Evolutionary conservation across 2,888 invertebrate genomes (phyloP).

Genomic region (Uropetala carovei): DNA sequence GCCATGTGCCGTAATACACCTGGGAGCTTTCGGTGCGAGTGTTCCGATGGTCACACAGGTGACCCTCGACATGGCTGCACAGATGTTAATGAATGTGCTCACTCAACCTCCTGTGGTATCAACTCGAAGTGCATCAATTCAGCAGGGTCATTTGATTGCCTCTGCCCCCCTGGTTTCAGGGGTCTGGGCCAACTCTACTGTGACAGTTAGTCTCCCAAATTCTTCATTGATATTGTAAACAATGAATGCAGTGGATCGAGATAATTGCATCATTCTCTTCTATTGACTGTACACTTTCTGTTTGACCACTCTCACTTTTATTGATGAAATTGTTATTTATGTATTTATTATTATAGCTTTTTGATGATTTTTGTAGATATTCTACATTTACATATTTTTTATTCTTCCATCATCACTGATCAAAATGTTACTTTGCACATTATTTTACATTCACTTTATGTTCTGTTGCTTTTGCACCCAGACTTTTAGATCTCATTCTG

Average conservation of each 20-base stretch:
- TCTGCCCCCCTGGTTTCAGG: slow-evolving; percentile 85
- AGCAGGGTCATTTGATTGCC: slow-evolving; percentile 87
- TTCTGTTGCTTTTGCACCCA: too few relatives aligned
- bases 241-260: not conserved
- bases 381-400: too few relatives aligned
- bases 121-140: slow-evolving; percentile 89
- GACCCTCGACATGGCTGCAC: slow-evolving; percentile 80
- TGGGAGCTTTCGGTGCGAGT: slow-evolving; percentile 86
- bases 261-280: not conserved
- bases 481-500: too few relatives aligned
- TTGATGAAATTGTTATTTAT: not conserved
- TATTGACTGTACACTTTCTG: slow-evolving; percentile 14
- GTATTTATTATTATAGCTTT: too few relatives aligned
- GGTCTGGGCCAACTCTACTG: slow-evolving; percentile 86
- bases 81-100: slow-evolving; percentile 86
- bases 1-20: slow-evolving; percentile 86
- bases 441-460: too few relatives aligned
- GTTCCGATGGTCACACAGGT: slow-evolving; percentile 83
- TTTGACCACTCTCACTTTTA: not conserved
- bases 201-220: slow-evolving; percentile 82
- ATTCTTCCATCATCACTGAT: too few relatives aligned
- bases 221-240: not conserved
- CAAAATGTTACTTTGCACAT: too few relatives aligned
- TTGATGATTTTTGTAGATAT: too few relatives aligned
- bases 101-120: slow-evolving; percentile 81